Base-by-base conservation (phyloP, 2,888 invertebrate genomes). In the Bibio marci region DNA sequence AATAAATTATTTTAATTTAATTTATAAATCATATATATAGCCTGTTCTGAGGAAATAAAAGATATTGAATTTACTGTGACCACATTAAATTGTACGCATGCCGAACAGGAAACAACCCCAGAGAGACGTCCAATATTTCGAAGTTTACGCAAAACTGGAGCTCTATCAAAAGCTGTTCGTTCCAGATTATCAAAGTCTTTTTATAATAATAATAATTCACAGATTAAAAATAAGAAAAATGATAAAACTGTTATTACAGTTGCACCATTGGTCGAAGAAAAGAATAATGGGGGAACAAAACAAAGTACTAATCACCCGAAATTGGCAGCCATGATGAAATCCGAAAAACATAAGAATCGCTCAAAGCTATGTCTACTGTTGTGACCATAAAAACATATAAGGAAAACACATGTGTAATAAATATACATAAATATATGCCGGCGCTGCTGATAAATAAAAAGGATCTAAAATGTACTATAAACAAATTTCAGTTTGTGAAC, bases 31-130 rank as follows among this genome's bases (percentile, higher is more conserved):
- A 39, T 43, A 38, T 17, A 65, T 64, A 12, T 62, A 74, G 81
- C 77, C 45, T 73, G 76, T 34, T 75, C 76, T 39, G 80, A 80
- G 51, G 80, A 82, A 46, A 80, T 82, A 28, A 81, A 83, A 58
- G 87, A 86, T 56, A 80, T 88, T 45, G 86, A 87, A 57, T 71
- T 88, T 47, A 86, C 85, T 1, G 81, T 87, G n/a, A 81, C 81
- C 18, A 88, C 86, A 0, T 63, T 87, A 28, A 85, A 86, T 57
- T 77, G 81, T 59, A 54, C 70, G 35, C 68, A 72, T 50, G 47
- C 63, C 26, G 47, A 47, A 22, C 57, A 65, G 1, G 71, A 70
- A 26, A 57, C 57, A 28, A 60, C 58, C 41, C 56, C 58, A 18
- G 55, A 58, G 42, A 48, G 49, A 41, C 50, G 46, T 22, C 57